Conservation (phyloP, 2,113 vertebrate genomes). For the Oryzias woworae region DNA sequence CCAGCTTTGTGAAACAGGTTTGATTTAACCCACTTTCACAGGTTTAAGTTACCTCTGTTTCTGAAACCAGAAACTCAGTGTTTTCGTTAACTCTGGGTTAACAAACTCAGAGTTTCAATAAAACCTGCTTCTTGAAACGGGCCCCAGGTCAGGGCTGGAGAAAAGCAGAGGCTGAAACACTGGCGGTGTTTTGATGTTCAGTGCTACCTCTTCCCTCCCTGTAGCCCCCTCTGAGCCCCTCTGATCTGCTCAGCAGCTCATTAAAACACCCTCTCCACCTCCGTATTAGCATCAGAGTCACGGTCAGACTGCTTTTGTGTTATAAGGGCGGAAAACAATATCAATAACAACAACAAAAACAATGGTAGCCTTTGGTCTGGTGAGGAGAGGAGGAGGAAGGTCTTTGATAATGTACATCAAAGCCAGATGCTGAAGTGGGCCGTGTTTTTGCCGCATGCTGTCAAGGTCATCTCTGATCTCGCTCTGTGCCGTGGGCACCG, state of each 20-base stretch:
- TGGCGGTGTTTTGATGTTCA: constrained; percentile 70
- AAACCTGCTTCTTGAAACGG: no score
- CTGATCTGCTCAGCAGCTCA: constrained; percentile 74
- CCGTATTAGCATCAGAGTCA: constrained; percentile 80
- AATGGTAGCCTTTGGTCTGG: constrained; percentile 80
- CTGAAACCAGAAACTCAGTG: no score
- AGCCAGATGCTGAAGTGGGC: constrained; percentile 61
- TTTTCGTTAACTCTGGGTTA: no score
- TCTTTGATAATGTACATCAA: constrained; percentile 78
- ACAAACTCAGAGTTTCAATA: no score
- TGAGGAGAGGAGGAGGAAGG: constrained; percentile 68
- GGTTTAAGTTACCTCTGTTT: no score
- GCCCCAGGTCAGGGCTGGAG: constrained; percentile 59
- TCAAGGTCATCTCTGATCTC: constrained; percentile 72
- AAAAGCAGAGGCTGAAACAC: constrained; percentile 43
- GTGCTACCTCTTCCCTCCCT: constrained; percentile 61
- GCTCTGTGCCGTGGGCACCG: constrained; percentile 13
- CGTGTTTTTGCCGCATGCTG: constrained; percentile 57
- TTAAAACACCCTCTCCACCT: constrained; percentile 81
- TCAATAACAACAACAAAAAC: constrained; percentile 82
- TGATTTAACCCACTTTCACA: no score
- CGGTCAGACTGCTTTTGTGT: constrained; percentile 82
- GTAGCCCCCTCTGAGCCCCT: constrained; percentile 56
- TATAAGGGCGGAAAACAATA: constrained; percentile 76
- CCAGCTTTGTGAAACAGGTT: no score